Base-by-base conservation (phyloP, 35 echinoderm and acorn worm genomes). In the Amphiura filiformis region DNA sequence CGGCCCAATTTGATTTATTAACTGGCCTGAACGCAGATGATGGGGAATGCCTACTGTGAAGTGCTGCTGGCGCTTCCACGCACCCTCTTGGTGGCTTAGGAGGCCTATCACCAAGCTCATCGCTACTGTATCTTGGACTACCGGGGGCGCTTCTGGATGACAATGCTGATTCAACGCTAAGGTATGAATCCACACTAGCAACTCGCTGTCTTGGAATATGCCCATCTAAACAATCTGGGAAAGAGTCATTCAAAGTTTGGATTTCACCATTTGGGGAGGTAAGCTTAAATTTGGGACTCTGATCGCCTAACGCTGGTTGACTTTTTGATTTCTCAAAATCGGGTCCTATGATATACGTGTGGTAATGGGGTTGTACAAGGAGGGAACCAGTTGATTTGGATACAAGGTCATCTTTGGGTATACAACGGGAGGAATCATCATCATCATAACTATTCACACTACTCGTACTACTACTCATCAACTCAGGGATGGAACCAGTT, bases 51-150 rank as follows among this genome's bases (percentile, higher is more conserved):
- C 37, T 84, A 76, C 84, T 75, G 2, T 38, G 39, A 35, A 40
- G 89, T n/a, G 76, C 61, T 38, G 65, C 76, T 1, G 88, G 88
- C 12, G 80, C 57, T 39, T 91, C 89, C 26, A 91, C 75, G 75
- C 89, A 78, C 7, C 89, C 89, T 23, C 89, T 76, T 0, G 89
- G 89, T 26, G 89, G 89, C 56, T 91, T 91, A 14, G 89, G 89
- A 18, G 89, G 89, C 26, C 61, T 70, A 23, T 70, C 26, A 70
- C 15, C 61, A 70, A 23, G 26, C 26, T 70, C 61, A 70, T 70
- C 61, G 26, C 9, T 11, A 30, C 61, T 70, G 7, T 2, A 15
- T 70, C 61, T 70, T 26, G 61, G 61, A n/a, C 61, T 70, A 70
- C 61, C 7, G 15, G 61, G 28, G 2, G 61, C 61, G 61, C 61